phyloP scores from a whole-genome alignment of 2,888 invertebrate genomes.

The Anticlea derivata region DNA sequence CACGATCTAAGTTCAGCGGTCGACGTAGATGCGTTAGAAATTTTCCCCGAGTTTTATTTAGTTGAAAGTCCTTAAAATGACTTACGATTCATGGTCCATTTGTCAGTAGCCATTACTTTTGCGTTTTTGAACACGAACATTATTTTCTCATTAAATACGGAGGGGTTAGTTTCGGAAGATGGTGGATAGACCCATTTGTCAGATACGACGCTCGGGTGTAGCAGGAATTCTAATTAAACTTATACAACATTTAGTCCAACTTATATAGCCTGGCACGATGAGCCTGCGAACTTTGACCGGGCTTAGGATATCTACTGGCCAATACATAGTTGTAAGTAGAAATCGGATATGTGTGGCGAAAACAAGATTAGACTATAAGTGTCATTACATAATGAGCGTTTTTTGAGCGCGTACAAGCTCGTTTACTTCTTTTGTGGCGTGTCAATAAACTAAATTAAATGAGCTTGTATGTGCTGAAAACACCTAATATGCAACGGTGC shows the following conservation, averaged over 20 bases:
- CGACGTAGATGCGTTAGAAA: no score
- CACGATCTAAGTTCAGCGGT: no score
- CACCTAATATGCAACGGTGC: no score
- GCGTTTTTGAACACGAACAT: conserved; percentile 43
- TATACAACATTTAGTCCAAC: conserved; percentile 66
- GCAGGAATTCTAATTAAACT: conserved; percentile 70
- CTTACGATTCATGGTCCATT: conserved; percentile 40
- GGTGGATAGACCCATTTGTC: conserved; percentile 62
- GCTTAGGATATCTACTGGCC: conserved; percentile 38
- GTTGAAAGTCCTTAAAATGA: conserved; percentile 29
- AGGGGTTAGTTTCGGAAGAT: conserved; percentile 44
- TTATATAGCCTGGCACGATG: conserved; percentile 59
- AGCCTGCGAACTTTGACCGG: conserved; percentile 60
- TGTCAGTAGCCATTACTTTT: conserved; percentile 41
- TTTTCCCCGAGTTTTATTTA: conserved; percentile 10
- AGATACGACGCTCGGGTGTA: conserved; percentile 53
- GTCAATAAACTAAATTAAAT: no score
- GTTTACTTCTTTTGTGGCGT: no score
- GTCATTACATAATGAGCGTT: no score
- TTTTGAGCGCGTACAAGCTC: no score
- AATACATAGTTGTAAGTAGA: conserved; percentile 33
- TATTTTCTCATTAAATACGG: conserved; percentile 45
- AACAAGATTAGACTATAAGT: no score
- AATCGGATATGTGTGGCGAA: conserved; percentile 22
- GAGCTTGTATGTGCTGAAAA: no score